Evolutionary conservation across 2,888 invertebrate species (phyloP).

Genomic region (Microctonus hyperodae): DNA sequence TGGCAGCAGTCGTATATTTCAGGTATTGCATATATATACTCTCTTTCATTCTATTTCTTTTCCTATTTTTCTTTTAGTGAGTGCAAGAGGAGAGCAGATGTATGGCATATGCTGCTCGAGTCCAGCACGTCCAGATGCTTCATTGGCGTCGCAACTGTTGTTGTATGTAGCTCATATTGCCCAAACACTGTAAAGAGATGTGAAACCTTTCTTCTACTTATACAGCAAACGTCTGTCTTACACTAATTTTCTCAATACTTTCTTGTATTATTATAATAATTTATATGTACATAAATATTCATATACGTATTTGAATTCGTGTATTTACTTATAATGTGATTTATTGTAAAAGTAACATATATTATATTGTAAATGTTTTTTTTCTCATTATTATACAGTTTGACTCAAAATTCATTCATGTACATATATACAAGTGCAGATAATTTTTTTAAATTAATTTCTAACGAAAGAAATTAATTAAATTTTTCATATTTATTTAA

Average conservation of each 20-base stretch:
- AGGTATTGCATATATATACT: no score
- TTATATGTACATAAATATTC: constrained; percentile 44
- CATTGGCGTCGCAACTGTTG: constrained; percentile 53
- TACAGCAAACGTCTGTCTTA: background rate
- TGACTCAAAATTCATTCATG: constrained; percentile 55
- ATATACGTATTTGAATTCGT: constrained; percentile 36
- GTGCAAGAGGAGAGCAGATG: constrained; percentile 54
- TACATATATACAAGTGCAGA: constrained; percentile 54
- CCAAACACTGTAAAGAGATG: background rate
- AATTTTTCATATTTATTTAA: background rate
- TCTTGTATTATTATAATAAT: constrained; percentile 31
- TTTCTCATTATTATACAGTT: constrained; percentile 36
- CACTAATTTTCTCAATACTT: background rate
- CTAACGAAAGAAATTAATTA: background rate
- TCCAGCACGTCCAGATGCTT: constrained; percentile 58
- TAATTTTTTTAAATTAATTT: background rate
- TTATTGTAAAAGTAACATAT: constrained; percentile 59
- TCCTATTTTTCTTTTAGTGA: constrained; percentile 28
- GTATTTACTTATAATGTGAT: constrained; percentile 55
- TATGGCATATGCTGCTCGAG: constrained; percentile 58
- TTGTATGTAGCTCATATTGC: constrained; percentile 13
- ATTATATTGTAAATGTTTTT: constrained; percentile 36
- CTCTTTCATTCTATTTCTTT: background rate
- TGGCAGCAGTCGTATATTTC: no score
- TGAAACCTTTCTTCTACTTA: background rate